phyloP scores from a whole-genome alignment of 2,888 invertebrate species.

The Luperina nickerlii region DNA sequence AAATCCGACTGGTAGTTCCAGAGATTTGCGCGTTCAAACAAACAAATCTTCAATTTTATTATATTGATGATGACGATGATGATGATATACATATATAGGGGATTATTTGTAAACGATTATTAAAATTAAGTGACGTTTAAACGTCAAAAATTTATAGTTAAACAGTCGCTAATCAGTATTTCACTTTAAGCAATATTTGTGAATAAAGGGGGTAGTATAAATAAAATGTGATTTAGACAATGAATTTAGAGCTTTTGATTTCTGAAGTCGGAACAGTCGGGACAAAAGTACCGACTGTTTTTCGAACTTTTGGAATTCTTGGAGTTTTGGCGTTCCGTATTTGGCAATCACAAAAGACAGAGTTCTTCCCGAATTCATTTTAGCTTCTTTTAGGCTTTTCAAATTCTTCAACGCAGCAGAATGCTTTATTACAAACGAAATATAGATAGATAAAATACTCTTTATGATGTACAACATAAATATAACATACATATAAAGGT shows the following conservation, averaged over 20 bases:
- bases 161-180: no score
- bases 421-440: not conserved
- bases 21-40: not conserved
- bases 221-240: not conserved
- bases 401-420: slow-evolving; percentile 20
- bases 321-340: slow-evolving; percentile 7
- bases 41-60: not conserved
- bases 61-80: no score
- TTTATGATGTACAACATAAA: not conserved
- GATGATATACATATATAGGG: no score
- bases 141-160: no score
- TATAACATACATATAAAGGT: no score
- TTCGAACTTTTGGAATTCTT: slow-evolving; percentile 5
- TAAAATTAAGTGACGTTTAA: no score
- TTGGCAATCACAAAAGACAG: slow-evolving; percentile 36
- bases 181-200: no score
- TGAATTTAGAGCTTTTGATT: not conserved
- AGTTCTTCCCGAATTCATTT: slow-evolving; percentile 31
- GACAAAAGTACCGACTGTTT: not conserved
- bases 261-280: not conserved
- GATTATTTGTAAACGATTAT: no score
- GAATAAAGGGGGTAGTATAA: no score
- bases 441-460: not conserved
- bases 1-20: no score
- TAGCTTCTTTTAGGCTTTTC: not conserved